Evolutionary conservation across 2,113 vertebrate species (phyloP), one percentile per base, ranked within the genome.

Genomic region (Paratilapia polleni): DNA sequence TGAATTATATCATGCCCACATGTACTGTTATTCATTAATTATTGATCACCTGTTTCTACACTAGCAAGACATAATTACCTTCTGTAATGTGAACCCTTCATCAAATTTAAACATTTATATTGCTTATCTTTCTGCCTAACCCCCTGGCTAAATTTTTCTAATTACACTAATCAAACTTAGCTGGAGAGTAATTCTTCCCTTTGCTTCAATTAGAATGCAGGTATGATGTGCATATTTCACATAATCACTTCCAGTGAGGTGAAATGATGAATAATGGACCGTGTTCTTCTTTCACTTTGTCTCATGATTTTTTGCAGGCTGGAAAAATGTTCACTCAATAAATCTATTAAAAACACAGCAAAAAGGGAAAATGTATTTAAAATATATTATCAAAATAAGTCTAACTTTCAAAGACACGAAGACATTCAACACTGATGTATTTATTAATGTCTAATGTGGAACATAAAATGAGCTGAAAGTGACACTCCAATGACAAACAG

Each of bases 81-180:
- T 83, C 84, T 88, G 93, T 93, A 94, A 95, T 96, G 92, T 91
- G 94, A 93, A 80, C 88, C 88, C 91, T 94, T 91, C 91, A 94
- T 95, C 94, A 95, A 87, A 90, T 90, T 95, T 94, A 95, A 95
- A 95, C 92, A 96, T 95, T 94, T 93, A 95, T 94, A 94, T 94
- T 92, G 93, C 94, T 95, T 94, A 94, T 94, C 94, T 92, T 94
- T 92, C 80, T 78, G 49, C 70, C 58, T 80, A 90, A 75, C 88
- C 94, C 93, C 74, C 76, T 60, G 87, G 92, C 95, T 82, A 93
- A 61, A 88, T 88, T 91, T 83, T 94, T 92, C 80, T 92, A 95
- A 95, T 94, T 95, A 94, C 76, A 90, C 91, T 83, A 90, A 95
- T 93, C 90, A 90, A 91, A 94, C 87, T 80, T 86, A 87, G 91